Percentiles rank a stretch among this genome's conserved stretches.
Conservation (phyloP, 2,888 invertebrate species). For the Ornithoptera alexandrae region DNA sequence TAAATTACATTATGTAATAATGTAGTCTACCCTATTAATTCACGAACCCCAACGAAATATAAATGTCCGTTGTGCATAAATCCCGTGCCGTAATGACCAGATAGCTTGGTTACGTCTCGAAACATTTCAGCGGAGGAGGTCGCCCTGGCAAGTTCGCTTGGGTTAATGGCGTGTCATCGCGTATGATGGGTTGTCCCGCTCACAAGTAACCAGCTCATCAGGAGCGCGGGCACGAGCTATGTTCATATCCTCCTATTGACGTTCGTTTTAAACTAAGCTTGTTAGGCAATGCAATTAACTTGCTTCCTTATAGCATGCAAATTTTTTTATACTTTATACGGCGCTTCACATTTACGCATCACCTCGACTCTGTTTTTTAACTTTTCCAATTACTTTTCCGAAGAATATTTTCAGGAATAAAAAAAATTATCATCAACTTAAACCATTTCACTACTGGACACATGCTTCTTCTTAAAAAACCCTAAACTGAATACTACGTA, state of each 20-base stretch:
- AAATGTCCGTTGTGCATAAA: conserved; percentile 38
- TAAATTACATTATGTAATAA: conserved; percentile 37
- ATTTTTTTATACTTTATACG: background rate
- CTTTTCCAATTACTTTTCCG: too few species aligned
- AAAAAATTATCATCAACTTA: too few species aligned
- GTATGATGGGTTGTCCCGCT: conserved; percentile 68
- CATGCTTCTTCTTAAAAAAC: too few species aligned
- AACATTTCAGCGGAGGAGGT: conserved; percentile 68
- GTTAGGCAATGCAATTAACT: conserved; percentile 13
- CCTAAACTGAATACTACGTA: background rate
- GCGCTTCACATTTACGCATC: background rate
- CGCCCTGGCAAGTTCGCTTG: conserved; percentile 53
- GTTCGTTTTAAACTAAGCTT: conserved; percentile 43
- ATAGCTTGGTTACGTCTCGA: conserved; percentile 47
- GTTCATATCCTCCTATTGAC: conserved; percentile 59
- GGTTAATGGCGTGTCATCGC: conserved; percentile 76
- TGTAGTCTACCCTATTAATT: conserved; percentile 46
- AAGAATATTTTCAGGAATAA: too few species aligned
- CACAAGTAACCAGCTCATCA: conserved; percentile 63
- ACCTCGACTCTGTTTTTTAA: background rate
- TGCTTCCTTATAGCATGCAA: background rate
- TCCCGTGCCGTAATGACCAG: conserved; percentile 33
- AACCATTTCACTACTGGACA: too few species aligned
- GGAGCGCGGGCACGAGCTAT: conserved; percentile 47
- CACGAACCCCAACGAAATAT: conserved; percentile 44